These are phyloP conservation scores for Pristionchus fissidentatus DNA, from an alignment of 2,888 invertebrate species.

Conservation along the genomic window DNA sequence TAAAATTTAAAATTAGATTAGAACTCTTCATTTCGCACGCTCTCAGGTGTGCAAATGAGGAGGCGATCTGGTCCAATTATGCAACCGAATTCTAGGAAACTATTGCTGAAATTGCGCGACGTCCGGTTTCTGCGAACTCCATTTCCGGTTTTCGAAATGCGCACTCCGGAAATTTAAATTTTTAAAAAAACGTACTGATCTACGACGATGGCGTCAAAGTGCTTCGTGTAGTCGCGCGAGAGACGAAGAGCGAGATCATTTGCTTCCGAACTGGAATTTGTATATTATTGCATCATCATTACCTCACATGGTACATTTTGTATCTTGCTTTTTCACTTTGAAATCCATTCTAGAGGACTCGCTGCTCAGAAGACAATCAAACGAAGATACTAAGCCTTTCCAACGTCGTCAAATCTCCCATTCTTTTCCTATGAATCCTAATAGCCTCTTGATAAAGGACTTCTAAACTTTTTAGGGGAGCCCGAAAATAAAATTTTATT, in stretches of 20 bases:
- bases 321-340: neutral
- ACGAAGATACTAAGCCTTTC: neutral
- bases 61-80: no score
- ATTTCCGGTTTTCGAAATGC: no score
- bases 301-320: slow-evolving; percentile 29
- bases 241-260: slow-evolving; percentile 95
- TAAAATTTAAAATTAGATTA: neutral
- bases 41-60: no score
- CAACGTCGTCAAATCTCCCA: neutral
- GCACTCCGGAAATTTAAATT: neutral
- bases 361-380: no score
- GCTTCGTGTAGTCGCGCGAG: slow-evolving; percentile 89
- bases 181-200: slow-evolving; percentile 90
- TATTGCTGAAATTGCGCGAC: no score
- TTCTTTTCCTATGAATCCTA: no score
- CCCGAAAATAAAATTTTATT: neutral
- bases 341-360: neutral
- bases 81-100: no score
- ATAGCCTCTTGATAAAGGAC: no score
- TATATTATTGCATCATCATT: slow-evolving; percentile 50
- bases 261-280: slow-evolving; percentile 86
- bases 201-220: slow-evolving; percentile 90
- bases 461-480: neutral
- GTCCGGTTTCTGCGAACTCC: no score
- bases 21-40: no score